Conservation (phyloP, 2,797 vertebrate genomes). For the Octomys mimax region DNA sequence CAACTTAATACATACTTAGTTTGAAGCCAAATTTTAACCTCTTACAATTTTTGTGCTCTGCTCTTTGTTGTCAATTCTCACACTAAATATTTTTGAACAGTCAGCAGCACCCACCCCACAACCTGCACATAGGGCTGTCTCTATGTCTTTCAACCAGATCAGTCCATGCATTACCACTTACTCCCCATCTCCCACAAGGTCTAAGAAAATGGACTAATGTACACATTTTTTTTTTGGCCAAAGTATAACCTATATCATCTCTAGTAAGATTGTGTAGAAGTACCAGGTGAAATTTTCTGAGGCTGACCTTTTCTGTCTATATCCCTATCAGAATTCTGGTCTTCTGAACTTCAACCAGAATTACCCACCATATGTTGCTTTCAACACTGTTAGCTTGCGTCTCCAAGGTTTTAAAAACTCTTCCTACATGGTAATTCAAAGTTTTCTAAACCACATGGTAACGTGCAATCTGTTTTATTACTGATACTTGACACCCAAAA, state of each 20-base stretch:
- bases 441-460: background rate
- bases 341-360: background rate
- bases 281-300: background rate
- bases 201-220: background rate
- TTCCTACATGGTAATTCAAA: background rate
- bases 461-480: background rate
- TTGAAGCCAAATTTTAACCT: background rate
- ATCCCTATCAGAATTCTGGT: background rate
- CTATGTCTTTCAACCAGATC: background rate
- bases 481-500: too few relatives aligned
- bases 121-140: background rate
- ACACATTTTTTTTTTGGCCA: background rate
- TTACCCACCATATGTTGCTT: background rate
- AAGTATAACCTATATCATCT: background rate
- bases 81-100: background rate
- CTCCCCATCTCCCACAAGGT: background rate
- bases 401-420: background rate
- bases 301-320: background rate
- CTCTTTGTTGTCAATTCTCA: background rate
- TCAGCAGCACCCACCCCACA: background rate
- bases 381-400: background rate
- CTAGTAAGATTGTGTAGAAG: background rate
- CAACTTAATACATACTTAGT: background rate
- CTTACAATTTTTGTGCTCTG: background rate
- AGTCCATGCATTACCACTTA: background rate